Evolutionary conservation across 2,888 invertebrate genomes (phyloP).

Genomic region (Bedellia somnulentella): DNA sequence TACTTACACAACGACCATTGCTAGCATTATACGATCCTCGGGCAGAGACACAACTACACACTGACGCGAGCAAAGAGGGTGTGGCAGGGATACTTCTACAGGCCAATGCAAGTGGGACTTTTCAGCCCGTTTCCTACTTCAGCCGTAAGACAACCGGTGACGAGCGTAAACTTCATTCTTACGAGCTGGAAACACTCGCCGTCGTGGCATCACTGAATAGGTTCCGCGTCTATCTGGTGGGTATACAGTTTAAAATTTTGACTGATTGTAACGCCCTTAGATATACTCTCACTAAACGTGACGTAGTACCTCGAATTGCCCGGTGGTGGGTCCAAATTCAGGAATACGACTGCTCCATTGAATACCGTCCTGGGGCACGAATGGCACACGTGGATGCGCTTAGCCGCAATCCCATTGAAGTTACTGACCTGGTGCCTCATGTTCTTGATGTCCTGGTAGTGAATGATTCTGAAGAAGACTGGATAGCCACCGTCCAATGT

Average conservation of each 20-base stretch:
- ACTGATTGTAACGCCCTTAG: conserved; percentile 22
- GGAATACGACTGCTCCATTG: conserved; percentile 17
- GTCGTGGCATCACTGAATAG: conserved; percentile 17
- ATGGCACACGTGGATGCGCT: conserved; percentile 21
- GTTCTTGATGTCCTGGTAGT: conserved; percentile 5
- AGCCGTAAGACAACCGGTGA: conserved; percentile 16
- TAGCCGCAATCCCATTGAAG: conserved; percentile 12
- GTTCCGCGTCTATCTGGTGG: conserved; percentile 19
- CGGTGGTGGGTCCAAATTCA: conserved; percentile 18
- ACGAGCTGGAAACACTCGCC: conserved; percentile 22
- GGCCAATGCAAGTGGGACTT: conserved; percentile 4
- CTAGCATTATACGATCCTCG: conserved; percentile 14
- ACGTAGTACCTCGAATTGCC: conserved; percentile 16
- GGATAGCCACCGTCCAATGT: conserved; percentile 9
- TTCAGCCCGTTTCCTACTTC: conserved; percentile 15
- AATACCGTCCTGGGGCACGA: conserved; percentile 12
- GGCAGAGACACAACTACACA: conserved; percentile 16
- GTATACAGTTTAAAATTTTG: conserved; percentile 13
- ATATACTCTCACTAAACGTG: conserved; percentile 15
- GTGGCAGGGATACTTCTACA: conserved; percentile 18
- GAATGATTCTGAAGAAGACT: conserved; percentile 8
- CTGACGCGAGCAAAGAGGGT: conserved; percentile 18
- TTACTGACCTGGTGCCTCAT: background rate
- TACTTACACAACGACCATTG: conserved; percentile 12
- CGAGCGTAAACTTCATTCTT: conserved; percentile 18